Conservation (phyloP, 92 coral and sea anemone species). For the Palythoa grandiflora region DNA sequence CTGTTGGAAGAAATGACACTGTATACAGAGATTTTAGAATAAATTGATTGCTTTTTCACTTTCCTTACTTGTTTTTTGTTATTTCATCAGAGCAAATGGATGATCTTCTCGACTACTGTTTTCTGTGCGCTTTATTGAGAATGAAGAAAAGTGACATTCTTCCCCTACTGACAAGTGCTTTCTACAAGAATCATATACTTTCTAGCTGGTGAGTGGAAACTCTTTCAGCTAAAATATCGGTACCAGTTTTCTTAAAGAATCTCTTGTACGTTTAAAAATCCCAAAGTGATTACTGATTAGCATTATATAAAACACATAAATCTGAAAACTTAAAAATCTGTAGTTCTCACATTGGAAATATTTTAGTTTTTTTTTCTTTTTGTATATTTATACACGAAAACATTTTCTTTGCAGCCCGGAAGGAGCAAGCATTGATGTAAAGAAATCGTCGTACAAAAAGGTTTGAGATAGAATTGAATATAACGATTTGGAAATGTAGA, state of each 20-base stretch:
- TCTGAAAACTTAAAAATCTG: no score
- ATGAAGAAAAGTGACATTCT: conserved; percentile 75
- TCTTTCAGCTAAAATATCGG: no score
- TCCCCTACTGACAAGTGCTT: conserved; percentile 89
- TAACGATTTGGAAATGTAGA: no score
- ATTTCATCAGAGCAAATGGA: conserved; percentile 80
- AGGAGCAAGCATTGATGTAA: conserved; percentile 79
- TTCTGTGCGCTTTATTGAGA: conserved; percentile 85
- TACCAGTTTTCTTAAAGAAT: no score
- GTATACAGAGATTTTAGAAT: background rate
- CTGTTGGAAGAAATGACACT: no score
- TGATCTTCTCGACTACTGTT: conserved; percentile 83
- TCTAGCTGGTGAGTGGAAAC: conserved; percentile 79
- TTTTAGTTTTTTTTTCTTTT: background rate
- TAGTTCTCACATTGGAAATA: background rate
- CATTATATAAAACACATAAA: no score
- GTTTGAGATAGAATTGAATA: conserved; percentile 32
- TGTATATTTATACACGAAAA: background rate
- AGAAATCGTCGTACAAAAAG: conserved; percentile 94
- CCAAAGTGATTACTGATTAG: no score
- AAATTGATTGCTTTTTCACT: background rate
- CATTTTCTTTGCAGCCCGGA: conserved; percentile 73
- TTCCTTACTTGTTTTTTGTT: background rate
- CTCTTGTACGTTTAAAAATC: no score
- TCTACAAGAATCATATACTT: conserved; percentile 81